phyloP scores from a whole-genome alignment of 2,113 vertebrate species.

The Anoura caudifer region DNA sequence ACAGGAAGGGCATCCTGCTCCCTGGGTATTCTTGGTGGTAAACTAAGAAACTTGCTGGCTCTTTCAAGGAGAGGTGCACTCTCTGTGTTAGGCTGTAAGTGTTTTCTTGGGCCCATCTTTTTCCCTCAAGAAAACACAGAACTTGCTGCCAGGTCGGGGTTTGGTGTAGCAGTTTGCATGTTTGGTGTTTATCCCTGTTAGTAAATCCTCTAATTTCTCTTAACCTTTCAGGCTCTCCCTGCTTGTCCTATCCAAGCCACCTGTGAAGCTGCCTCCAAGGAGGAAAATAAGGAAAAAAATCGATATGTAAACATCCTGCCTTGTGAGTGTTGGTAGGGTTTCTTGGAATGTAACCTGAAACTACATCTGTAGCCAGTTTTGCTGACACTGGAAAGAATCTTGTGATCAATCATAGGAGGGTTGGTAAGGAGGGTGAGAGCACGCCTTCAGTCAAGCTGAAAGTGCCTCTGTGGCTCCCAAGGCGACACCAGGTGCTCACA shows the following conservation, averaged over 20 bases:
- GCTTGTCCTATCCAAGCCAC: conserved; percentile 97
- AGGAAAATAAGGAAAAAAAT: conserved; percentile 99
- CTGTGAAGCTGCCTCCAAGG: conserved; percentile 97
- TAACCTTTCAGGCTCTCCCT: conserved; percentile 88
- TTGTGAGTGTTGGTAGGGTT: conserved; percentile 83
- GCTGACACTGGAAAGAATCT: conserved; percentile 6
- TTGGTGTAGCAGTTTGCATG: background rate
- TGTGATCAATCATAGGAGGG: background rate
- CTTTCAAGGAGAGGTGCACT: background rate
- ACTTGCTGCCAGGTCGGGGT: background rate
- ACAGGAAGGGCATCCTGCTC: background rate
- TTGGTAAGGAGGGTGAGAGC: background rate
- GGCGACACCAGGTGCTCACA: background rate
- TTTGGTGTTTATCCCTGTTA: background rate
- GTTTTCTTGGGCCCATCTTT: background rate
- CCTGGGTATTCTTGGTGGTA: conserved; percentile 6
- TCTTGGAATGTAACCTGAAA: conserved; percentile 29
- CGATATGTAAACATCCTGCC: conserved; percentile 98
- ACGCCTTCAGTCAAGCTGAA: background rate
- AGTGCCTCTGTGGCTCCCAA: background rate
- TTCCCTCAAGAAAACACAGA: background rate
- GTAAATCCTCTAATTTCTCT: background rate
- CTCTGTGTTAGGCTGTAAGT: background rate
- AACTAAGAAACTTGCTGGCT: background rate
- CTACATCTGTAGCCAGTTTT: background rate